Evolutionary conservation across 2,888 invertebrate species (phyloP), one percentile per base, ranked within the genome.

Genomic region (Cosmia trapezina): DNA sequence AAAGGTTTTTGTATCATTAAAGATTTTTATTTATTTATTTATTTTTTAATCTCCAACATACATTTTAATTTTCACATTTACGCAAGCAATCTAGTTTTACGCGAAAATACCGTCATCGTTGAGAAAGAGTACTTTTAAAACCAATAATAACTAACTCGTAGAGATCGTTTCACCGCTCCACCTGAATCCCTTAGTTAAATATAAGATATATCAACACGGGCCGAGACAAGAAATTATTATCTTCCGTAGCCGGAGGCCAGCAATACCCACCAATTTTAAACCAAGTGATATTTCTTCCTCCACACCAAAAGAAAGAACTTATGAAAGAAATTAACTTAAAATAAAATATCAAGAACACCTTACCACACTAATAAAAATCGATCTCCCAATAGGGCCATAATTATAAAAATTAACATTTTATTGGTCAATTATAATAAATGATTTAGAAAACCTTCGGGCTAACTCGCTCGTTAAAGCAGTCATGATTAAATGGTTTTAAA

Each of bases 341-440:
- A 78, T 74, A 78, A 70, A 78, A 63, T 45, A 64, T 62, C 49
- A 56, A 41, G 47, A 61, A 81, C 80, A 70, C 66, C 71, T 76
- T 70, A 78, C 74, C 43, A 64, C 53, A 60, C 47, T 67, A 76
- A 79, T 79, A 84, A 83, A 82, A 76, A 86, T 81, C 80, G 68
- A 59, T 54, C 69, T 57, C 14, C 73, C 86, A 88, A 88, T 86
- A 89, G 87, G 83, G 83, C 83, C 73, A 90, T 90, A 90, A 93
- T 93, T 92, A 92, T 91, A 90, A 92, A 91, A 90, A 93, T 92
- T 92, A 91, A 91, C 91, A 91, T 92, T 93, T 93, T 94, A 94
- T 94, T 93, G 92, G 84, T 90, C 93, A 93, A 94, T 94, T 93
- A 93, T 93, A 90, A 91, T 92, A 91, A 92, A 93, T 91, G 91